Evolutionary conservation across 2,113 vertebrate genomes (phyloP).

Genomic region (Trogon surrucura): DNA sequence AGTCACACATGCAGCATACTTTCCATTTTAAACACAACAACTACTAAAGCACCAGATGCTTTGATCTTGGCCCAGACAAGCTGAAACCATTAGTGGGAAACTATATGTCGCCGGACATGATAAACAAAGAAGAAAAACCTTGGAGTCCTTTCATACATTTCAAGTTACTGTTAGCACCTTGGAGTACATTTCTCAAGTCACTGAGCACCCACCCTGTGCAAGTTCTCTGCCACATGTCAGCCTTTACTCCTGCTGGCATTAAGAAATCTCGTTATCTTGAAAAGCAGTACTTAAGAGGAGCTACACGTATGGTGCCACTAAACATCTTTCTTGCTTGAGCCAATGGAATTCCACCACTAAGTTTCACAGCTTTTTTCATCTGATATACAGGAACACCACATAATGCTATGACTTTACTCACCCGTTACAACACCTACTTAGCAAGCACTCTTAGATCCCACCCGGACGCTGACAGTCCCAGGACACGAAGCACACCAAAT

Average conservation of each 20-base stretch:
- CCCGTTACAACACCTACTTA: neutral
- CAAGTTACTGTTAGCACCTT: neutral
- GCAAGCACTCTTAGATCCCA: neutral
- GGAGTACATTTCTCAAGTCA: neutral
- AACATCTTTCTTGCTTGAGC: neutral
- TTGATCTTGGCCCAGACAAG: neutral
- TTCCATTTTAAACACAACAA: neutral
- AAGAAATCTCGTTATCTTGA: neutral
- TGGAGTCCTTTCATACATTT: neutral
- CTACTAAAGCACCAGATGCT: neutral
- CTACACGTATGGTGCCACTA: neutral
- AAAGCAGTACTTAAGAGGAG: neutral
- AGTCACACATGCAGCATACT: neutral
- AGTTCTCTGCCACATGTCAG: neutral
- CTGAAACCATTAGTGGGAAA: neutral
- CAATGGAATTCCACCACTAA: neutral
- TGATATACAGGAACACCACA: neutral
- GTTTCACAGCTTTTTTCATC: neutral
- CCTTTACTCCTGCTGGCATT: neutral
- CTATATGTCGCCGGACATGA: neutral
- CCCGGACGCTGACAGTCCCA: neutral
- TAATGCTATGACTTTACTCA: neutral
- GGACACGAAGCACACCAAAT: neutral
- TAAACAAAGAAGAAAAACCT: neutral
- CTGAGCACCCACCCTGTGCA: fast-evolving